Evolutionary conservation across 1,140 invertebrate species (phyloP), one percentile per base, ranked within the genome.

Genomic region (Eumeta japonica): DNA sequence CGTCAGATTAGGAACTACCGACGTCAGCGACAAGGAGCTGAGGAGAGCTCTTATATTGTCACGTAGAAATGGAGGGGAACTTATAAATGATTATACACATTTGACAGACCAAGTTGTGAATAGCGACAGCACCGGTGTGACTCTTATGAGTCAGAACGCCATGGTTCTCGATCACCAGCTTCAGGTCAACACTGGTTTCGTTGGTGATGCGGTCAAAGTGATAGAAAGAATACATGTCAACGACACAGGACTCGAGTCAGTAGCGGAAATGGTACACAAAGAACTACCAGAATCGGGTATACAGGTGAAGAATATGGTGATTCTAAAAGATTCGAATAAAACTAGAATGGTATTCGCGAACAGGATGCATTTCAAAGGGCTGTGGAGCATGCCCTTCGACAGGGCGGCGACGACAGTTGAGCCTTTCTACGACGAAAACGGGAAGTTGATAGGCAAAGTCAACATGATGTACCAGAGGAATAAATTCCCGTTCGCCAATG

Each of bases 341-440:
- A 85, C 86, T 0, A 74, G 76, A 48, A 70, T 92, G 49, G 74
- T 94, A 12, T 58, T 93, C 16, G 82, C 87, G 0, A 92, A 90
- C 40, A 84, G 85, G 0, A 78, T 93, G 20, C 89, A 85, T 43
- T 93, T 94, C 67, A 92, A 89, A 68, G 90, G 88, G 9, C 60
- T 76, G 1, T 94, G 91, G 90, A 65, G 78, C 35, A 55, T 48
- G 2, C 79, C 83, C 0, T 93, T 94, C 50, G 81, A 89, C 51
- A 57, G 50, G 18, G 52, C 68, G 0, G 56, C 64, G 0, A 92
- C 89, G 0, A 60, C 43, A 12, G 32, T 50, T n/a, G 78, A 80
- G 37, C 41, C 61, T 0, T 84, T 84, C 45, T 80, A 75, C 39
- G 71, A 81, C 39, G 80, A 82, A 39, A 57, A 71, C 14, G 71